Evolutionary conservation across 2,113 vertebrate species (phyloP), one percentile per base, ranked within the genome.

Genomic region (Thalassoma bifasciatum): DNA sequence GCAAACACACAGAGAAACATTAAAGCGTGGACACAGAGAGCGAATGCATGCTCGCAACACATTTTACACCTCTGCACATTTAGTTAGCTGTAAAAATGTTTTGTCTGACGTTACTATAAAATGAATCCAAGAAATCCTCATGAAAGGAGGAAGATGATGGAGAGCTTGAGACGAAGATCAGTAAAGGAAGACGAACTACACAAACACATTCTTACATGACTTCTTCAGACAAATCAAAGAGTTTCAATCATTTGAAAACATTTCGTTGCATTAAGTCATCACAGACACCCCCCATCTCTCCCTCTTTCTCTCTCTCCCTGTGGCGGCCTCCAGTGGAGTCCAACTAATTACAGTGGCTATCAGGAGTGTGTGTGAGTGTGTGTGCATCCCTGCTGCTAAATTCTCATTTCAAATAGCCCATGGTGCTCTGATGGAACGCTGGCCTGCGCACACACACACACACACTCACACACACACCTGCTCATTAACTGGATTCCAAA

Each of bases 321-420:
- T 87, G 86, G 91, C 85, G 61, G 75, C 51, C 91, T 92, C 88
- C 84, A 84, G 88, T 88, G 63, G 75, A 90, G 89, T 90, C 91
- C 75, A 85, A 84, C 91, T 93, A 93, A 93, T 93, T 92, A 92
- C 86, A 87, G 75, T 77, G 77, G 87, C 90, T 91, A 91, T 89
- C 87, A 82, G 77, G 69, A 74, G 65, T 58, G 59, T 68, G 66
- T 64, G 70, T 50, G 67, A 34, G 54, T 60, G 66, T 4, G 61
- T 30, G 81, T 74, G 34, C 44, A 74, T 83, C 86, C 82, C 88
- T 72, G 84, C 84, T 34, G 72, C 73, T 84, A 87, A 86, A 89
- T 90, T 90, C 89, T 91, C 89, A 93, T 93, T 93, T 91, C 91
- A 89, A 87, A 91, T 82, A 84, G 83, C 92, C 91, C 88, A 88